Percentiles rank a stretch among this genome's conserved stretches.
Conservation (phyloP, 2,888 invertebrate genomes). For the Onchidella celtica region DNA sequence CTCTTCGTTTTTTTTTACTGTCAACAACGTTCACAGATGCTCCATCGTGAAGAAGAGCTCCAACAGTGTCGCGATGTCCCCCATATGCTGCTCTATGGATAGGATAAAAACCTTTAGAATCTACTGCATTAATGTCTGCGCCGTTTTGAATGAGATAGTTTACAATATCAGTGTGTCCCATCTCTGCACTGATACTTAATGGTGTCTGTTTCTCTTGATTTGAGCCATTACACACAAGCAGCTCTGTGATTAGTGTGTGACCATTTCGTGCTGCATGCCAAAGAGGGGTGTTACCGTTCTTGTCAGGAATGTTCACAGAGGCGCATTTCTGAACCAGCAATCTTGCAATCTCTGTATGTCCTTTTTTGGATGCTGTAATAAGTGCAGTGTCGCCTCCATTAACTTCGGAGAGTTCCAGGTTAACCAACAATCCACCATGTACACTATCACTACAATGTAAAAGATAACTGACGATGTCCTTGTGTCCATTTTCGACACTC, state of each 20-base stretch:
- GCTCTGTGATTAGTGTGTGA: background rate
- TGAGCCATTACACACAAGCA: background rate
- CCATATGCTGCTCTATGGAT: conserved; percentile 26
- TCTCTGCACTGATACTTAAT: background rate
- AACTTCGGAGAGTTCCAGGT: no score
- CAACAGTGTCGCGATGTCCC: conserved; percentile 24
- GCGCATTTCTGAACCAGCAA: background rate
- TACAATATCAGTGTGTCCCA: conserved; percentile 1
- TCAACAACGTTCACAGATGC: conserved; percentile 8
- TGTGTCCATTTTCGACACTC: no score
- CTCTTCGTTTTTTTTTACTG: conserved; percentile 12
- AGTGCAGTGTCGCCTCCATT: no score
- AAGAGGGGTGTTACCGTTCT: background rate
- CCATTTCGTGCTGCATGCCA: background rate
- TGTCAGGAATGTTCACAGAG: background rate
- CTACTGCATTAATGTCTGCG: background rate
- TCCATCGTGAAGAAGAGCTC: background rate
- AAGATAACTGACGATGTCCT: no score
- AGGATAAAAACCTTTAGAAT: background rate
- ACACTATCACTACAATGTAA: no score
- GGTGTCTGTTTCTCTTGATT: background rate
- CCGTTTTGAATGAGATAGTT: background rate
- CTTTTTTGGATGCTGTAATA: no score
- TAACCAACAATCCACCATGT: no score
- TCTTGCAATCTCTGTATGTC: background rate